Percentiles rank a stretch among this genome's conserved stretches.
Conservation (phyloP, 2,113 vertebrate genomes). For the Crotalus tigris region DNA sequence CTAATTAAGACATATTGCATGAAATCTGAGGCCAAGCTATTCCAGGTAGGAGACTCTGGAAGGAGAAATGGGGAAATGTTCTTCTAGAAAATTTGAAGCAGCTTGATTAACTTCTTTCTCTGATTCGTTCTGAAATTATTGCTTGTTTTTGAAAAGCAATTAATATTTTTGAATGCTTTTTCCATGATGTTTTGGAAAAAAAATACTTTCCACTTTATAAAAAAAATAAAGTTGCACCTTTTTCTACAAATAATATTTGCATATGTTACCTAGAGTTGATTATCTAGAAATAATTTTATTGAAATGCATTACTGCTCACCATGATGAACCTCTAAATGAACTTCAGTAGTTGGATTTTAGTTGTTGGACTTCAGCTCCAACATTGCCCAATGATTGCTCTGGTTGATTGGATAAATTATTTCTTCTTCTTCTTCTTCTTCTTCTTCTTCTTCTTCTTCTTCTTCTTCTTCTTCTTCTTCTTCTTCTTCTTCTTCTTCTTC, state of each 20-base stretch:
- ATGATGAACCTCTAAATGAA: not conserved
- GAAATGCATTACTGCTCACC: not conserved
- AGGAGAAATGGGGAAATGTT: not conserved
- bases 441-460: too few relatives aligned
- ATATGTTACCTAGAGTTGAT: not conserved
- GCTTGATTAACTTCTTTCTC: not conserved
- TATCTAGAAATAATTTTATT: not conserved
- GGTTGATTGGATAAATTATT: too few relatives aligned
- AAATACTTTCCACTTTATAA: not conserved
- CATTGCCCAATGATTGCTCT: too few relatives aligned
- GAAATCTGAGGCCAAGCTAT: not conserved
- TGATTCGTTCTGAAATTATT: not conserved
- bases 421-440: too few relatives aligned
- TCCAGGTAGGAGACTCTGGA: not conserved
- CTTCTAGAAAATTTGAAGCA: not conserved
- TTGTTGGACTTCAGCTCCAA: too few relatives aligned
- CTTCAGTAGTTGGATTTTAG: not conserved
- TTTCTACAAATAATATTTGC: not conserved
- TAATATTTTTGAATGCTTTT: not conserved
- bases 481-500: too few relatives aligned
- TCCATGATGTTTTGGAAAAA: not conserved
- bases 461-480: too few relatives aligned
- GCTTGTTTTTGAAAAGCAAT: not conserved
- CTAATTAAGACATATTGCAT: not conserved
- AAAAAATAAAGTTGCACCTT: not conserved